phyloP scores from a whole-genome alignment of 2,797 vertebrate species.

The Tragopan temminckii region DNA sequence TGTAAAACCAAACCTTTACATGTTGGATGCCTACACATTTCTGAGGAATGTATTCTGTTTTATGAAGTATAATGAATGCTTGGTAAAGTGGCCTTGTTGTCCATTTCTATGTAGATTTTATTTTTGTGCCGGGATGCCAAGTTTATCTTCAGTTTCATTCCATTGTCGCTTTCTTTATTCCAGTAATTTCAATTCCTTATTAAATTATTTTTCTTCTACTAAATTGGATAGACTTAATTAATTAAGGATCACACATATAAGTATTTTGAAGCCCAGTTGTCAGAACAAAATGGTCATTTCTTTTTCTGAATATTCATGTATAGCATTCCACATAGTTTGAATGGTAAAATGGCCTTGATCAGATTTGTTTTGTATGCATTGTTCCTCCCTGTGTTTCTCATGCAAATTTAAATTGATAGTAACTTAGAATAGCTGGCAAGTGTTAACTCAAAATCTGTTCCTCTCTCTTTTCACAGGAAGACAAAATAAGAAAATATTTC shows the following conservation, averaged over 20 bases:
- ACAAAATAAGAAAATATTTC: constrained; percentile 26
- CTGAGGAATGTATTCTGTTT: not conserved
- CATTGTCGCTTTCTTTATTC: not conserved
- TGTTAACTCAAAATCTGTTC: not conserved
- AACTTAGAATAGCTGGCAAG: not conserved
- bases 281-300: not conserved
- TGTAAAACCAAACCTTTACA: not conserved
- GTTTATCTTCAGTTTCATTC: not conserved
- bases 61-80: not conserved
- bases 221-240: not conserved
- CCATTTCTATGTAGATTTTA: not conserved
- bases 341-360: not conserved
- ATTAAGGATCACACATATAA: not conserved
- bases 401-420: not conserved
- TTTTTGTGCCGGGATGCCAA: not conserved
- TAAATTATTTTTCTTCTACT: not conserved
- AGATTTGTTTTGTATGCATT: not conserved
- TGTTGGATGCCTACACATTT: not conserved
- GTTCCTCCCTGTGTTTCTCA: not conserved
- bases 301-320: not conserved
- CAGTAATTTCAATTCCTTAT: constrained; percentile 4
- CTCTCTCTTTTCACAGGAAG: not conserved
- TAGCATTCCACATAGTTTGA: not conserved
- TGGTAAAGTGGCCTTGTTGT: not conserved
- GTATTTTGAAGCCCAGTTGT: not conserved